Evolutionary conservation across 2,113 vertebrate genomes (phyloP), one percentile per base, ranked within the genome.

Genomic region (Malurus elegans): DNA sequence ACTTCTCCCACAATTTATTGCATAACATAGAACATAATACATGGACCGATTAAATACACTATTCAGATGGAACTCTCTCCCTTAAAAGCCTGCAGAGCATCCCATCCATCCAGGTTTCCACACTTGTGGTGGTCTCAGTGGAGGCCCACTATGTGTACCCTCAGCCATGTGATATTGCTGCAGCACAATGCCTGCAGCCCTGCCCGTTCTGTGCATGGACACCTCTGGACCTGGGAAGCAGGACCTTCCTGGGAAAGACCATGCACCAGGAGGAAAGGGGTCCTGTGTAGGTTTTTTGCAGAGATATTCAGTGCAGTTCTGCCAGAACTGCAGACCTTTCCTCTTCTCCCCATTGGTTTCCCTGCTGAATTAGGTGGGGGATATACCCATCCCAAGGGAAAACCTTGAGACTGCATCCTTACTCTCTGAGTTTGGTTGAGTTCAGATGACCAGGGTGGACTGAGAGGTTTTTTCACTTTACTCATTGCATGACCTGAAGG

Each of bases 271-370:
- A 80, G 21, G 31, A 72, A 83, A 69, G 23, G 12, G 21, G 6
- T 83, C 24, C 45, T 65, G 14, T 36, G 58, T 8, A 38, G 26
- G 10, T 69, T 72, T 76, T 11, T 2, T 67, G 23, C 65, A 81
- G 75, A 86, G 23, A 25, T 0, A 0, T 69, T 83, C 24, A 25
- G n/a, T 29, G n/a, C n/a, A n/a, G n/a, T n/a, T n/a, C n/a, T n/a
- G 36, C 24, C 24, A 48, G 53, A 83, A 24, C 5, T 51, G 48
- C 31, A 84, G 48, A 56, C 5, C 5, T 64, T 86, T 70, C 11
- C 11, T 12, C 2, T 3, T 76, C 18, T 56, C 7, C 2, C 1
- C 13, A 1, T 88, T 8, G 3, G 24, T 54, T 78, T 71, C 40
- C 6, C 45, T 70, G 45, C 42, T 78, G 51, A 96, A 88, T 82